Conservation (phyloP, 2,888 invertebrate genomes). For the Leucophenga montana region DNA sequence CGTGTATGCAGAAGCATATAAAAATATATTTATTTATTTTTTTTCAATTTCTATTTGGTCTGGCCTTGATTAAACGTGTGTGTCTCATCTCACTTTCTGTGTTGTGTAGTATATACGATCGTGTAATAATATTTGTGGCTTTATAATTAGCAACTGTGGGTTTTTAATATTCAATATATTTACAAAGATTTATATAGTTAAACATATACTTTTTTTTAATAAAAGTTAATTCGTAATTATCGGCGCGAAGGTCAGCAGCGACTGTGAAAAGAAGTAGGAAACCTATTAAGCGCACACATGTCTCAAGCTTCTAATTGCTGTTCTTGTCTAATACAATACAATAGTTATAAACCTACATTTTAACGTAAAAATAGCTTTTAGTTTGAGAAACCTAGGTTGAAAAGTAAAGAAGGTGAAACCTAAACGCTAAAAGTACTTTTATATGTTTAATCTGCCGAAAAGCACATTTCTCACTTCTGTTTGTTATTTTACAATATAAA, state of each 20-base stretch:
- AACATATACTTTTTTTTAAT: neutral
- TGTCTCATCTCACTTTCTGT: neutral
- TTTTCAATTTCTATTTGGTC: no score
- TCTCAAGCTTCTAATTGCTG: no score
- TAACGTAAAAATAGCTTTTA: no score
- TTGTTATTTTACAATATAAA: no score
- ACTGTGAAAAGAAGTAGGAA: neutral
- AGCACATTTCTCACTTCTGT: no score
- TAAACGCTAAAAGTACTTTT: no score
- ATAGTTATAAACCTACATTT: no score
- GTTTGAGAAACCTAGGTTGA: no score
- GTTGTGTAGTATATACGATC: no score
- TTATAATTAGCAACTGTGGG: neutral
- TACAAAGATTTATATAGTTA: neutral
- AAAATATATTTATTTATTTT: neutral
- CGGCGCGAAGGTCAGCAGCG: neutral
- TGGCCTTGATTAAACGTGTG: slow-evolving; percentile 9
- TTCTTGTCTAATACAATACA: no score
- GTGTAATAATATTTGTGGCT: neutral
- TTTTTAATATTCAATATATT: neutral
- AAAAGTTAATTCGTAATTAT: slow-evolving; percentile 2
- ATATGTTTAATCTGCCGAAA: no score
- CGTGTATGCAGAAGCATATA: neutral
- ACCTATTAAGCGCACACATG: slow-evolving; percentile 2
- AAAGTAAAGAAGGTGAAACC: no score